These are phyloP conservation scores for Conus betulinus DNA, from an alignment of 1,140 invertebrate genomes.

Conservation along the genomic window DNA sequence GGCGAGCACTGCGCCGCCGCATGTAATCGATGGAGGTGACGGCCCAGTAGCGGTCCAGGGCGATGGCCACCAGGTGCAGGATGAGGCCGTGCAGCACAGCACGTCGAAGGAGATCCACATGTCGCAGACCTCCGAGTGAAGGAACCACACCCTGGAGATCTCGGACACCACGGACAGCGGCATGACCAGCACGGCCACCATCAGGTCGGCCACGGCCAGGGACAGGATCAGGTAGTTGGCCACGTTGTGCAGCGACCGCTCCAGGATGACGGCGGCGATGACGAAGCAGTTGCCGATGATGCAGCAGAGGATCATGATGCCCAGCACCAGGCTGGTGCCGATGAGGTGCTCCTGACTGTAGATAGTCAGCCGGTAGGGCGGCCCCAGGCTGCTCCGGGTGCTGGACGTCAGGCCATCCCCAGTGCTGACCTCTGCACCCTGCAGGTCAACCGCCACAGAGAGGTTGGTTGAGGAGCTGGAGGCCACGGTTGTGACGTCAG, in stretches of 20 bases:
- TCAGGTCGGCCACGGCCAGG: constrained; percentile 95
- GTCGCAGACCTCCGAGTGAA: constrained; percentile 91
- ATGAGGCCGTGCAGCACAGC: constrained; percentile 95
- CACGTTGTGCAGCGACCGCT: constrained; percentile 90
- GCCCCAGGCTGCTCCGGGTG: constrained; percentile 1
- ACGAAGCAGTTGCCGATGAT: constrained; percentile 93
- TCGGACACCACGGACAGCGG: constrained; percentile 74
- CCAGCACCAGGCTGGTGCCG: constrained; percentile 61
- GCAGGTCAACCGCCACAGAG: background rate
- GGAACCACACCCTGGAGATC: constrained; percentile 85
- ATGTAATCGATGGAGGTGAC: constrained; percentile 97
- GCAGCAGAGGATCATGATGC: constrained; percentile 75
- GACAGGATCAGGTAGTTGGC: constrained; percentile 97
- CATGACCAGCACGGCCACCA: constrained; percentile 87
- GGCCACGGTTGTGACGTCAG: background rate
- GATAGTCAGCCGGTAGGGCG: constrained; percentile 37
- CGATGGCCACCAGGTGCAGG: constrained; percentile 94
- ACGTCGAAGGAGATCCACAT: constrained; percentile 95
- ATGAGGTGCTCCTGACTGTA: constrained; percentile 53
- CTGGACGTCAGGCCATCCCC: background rate
- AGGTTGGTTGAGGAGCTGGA: background rate
- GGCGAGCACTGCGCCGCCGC: constrained; percentile 86
- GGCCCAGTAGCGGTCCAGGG: constrained; percentile 96
- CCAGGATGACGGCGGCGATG: constrained; percentile 92
- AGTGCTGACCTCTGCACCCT: background rate